These are phyloP conservation scores for Thaumatotibia leucotreta DNA, from an alignment of 1,140 invertebrate genomes.

Conservation along the genomic window DNA sequence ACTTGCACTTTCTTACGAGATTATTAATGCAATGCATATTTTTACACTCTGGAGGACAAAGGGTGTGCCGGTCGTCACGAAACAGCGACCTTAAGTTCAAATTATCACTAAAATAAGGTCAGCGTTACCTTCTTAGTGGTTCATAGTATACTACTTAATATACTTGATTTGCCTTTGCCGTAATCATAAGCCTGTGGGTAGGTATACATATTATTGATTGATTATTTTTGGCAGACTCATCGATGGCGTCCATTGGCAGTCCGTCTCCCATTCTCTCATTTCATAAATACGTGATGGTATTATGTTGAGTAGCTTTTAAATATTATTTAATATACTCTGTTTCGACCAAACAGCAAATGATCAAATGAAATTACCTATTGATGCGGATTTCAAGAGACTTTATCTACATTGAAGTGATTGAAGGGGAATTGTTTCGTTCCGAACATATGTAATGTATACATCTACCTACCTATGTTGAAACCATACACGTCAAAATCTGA, in stretches of 20 bases:
- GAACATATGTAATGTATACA: too few species aligned
- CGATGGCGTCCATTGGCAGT: background rate
- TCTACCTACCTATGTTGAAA: background rate
- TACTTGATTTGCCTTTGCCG: background rate
- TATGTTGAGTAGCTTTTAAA: background rate
- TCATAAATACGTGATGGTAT: background rate
- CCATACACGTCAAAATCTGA: background rate
- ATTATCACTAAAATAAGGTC: background rate
- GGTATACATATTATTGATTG: background rate
- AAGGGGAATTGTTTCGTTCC: too few species aligned
- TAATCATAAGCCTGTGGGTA: background rate
- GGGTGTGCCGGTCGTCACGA: background rate
- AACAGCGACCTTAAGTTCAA: background rate
- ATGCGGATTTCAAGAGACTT: background rate
- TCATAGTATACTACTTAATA: background rate
- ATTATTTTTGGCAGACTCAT: background rate
- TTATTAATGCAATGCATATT: background rate
- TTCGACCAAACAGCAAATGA: background rate
- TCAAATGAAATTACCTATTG: too few species aligned
- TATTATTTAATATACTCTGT: background rate
- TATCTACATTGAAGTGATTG: too few species aligned
- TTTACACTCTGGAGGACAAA: background rate
- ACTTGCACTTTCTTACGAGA: background rate
- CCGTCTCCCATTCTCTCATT: background rate
- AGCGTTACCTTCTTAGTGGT: background rate